These are phyloP conservation scores for Alsophila aescularia DNA, from an alignment of 2,888 invertebrate genomes.

Conservation along the genomic window DNA sequence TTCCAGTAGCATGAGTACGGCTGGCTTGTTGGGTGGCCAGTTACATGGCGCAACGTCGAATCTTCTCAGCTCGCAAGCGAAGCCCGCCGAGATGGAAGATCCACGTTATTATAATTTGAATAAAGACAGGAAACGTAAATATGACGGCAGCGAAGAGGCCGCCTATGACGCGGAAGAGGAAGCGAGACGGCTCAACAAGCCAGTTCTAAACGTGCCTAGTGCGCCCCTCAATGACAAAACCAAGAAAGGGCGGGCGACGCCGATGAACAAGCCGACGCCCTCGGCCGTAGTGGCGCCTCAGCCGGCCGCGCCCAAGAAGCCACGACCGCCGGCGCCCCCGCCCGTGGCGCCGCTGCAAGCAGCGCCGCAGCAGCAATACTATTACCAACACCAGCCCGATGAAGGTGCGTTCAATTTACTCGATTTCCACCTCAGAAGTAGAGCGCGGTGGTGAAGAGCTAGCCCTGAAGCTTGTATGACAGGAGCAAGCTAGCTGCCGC, in stretches of 20 bases:
- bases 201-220: constrained; percentile 81
- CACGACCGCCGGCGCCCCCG: constrained; percentile 73
- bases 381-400: constrained; percentile 84
- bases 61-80: constrained; percentile 65
- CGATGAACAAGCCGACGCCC: constrained; percentile 64
- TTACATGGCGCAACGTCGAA: constrained; percentile 65
- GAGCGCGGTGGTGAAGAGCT: constrained; percentile 85
- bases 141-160: constrained; percentile 87
- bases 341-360: constrained; percentile 74
- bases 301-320: constrained; percentile 79
- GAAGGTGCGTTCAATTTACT: constrained; percentile 86
- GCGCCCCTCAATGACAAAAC: constrained; percentile 77
- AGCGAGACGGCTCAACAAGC: constrained; percentile 77
- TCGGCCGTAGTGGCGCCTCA: constrained; percentile 75
- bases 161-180: constrained; percentile 85
- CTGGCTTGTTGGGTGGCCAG: constrained; percentile 69
- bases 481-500: constrained; percentile 82
- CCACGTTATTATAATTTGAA: constrained; percentile 89
- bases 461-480: constrained; percentile 85
- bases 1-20: constrained; percentile 65
- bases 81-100: constrained; percentile 86
- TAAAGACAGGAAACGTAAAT: constrained; percentile 88
- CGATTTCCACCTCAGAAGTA: constrained; percentile 84
- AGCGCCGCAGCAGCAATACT: constrained; percentile 81
- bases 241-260: constrained; percentile 69